These are phyloP conservation scores for Drosophila repleta DNA, from an alignment of 1,140 invertebrate species.

Conservation along the genomic window DNA sequence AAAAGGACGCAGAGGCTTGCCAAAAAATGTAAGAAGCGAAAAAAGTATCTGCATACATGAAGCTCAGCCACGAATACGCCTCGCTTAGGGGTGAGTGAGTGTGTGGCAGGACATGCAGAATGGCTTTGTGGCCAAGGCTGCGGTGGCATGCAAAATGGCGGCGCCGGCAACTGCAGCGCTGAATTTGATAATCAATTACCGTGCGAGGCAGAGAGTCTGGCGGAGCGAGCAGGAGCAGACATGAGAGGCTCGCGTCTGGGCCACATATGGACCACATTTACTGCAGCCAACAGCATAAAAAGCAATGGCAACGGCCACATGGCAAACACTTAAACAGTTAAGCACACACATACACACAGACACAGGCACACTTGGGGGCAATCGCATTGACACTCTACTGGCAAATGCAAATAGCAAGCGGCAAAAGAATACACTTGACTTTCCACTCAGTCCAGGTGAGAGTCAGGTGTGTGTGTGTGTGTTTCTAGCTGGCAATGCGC, in stretches of 20 bases:
- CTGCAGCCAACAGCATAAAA: constrained; percentile 47
- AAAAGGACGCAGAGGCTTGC: constrained; percentile 34
- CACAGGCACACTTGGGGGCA: constrained; percentile 17
- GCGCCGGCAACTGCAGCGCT: constrained; percentile 64
- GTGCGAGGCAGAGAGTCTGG: constrained; percentile 30
- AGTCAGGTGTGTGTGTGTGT: neutral
- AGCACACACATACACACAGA: constrained; percentile 41
- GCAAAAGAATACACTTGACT: constrained; percentile 39
- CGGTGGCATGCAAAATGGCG: constrained; percentile 28
- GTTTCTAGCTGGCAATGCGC: constrained; percentile 51
- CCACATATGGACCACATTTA: constrained; percentile 66
- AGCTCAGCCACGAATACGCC: constrained; percentile 16
- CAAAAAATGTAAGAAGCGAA: constrained; percentile 37
- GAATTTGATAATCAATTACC: constrained; percentile 81
- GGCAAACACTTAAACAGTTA: constrained; percentile 13
- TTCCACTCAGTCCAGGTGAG: constrained; percentile 12
- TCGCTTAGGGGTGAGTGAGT: neutral
- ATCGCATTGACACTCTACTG: constrained; percentile 25
- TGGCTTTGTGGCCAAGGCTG: constrained; percentile 44
- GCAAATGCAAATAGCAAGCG: constrained; percentile 31
- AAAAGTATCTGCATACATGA: neutral
- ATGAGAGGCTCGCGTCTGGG: constrained; percentile 19
- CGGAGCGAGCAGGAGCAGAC: neutral
- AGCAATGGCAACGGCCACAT: constrained; percentile 46
- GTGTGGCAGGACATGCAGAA: constrained; percentile 22